Evolutionary conservation across 2,888 invertebrate genomes (phyloP).

Genomic region (Sarcophaga variegata): DNA sequence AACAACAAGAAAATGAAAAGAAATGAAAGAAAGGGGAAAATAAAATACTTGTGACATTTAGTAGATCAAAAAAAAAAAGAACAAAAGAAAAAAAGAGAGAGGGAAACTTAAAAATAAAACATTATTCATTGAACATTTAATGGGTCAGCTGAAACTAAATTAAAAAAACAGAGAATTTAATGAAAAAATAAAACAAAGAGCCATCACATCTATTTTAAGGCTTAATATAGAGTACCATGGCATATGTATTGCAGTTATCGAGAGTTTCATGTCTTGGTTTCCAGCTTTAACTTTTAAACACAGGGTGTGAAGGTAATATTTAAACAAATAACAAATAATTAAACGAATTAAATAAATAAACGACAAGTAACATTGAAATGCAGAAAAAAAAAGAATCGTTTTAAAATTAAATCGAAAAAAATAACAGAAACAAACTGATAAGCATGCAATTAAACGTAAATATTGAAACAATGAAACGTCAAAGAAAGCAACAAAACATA

Average conservation of each 20-base stretch:
- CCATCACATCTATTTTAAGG: neutral
- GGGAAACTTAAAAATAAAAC: conserved; percentile 44
- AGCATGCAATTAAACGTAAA: conserved; percentile 51
- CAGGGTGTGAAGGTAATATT: neutral
- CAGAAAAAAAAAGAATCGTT: conserved; percentile 19
- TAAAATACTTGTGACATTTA: conserved; percentile 60
- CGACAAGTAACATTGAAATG: conserved; percentile 51
- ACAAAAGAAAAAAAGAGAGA: neutral
- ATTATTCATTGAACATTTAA: conserved; percentile 48
- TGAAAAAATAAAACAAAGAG: neutral
- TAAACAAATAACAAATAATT: neutral
- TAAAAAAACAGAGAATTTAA: conserved; percentile 14
- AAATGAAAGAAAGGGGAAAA: neutral
- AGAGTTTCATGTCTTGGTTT: conserved; percentile 49
- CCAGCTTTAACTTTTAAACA: conserved; percentile 7
- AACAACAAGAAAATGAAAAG: neutral
- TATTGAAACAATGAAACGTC: conserved; percentile 10
- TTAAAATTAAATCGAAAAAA: conserved; percentile 16
- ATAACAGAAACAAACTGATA: conserved; percentile 28
- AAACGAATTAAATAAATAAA: neutral
- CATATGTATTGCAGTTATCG: conserved; percentile 2
- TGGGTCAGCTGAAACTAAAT: conserved; percentile 51
- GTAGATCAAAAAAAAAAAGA: conserved; percentile 5
- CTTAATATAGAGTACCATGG: neutral
- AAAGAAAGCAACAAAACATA: conserved; percentile 15